These are phyloP conservation scores for Malurus melanocephalus DNA, from an alignment of 2,113 vertebrate genomes.

Conservation along the genomic window DNA sequence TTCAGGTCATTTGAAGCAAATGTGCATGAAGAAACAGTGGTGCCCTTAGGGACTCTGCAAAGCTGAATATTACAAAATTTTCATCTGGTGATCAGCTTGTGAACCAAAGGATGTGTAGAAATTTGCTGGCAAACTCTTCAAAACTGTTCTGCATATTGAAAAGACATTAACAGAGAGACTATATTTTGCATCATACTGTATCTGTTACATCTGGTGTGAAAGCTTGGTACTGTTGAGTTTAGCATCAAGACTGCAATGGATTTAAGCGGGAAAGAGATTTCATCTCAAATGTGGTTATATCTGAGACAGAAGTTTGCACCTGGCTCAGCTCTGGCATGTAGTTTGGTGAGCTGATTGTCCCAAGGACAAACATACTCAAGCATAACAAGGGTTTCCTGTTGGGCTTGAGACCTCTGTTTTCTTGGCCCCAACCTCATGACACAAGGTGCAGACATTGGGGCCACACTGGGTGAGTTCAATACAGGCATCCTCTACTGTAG, in stretches of 20 bases:
- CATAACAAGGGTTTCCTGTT: neutral
- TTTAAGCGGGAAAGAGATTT: neutral
- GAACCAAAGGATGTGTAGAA: conserved; percentile 48
- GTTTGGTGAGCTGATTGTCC: neutral
- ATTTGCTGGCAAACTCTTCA: conserved; percentile 59
- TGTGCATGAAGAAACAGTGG: neutral
- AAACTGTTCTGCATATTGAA: conserved; percentile 28
- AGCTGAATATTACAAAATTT: conserved; percentile 49
- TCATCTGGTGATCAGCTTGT: conserved; percentile 52
- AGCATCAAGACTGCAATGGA: neutral
- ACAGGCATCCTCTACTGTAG: neutral
- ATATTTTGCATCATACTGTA: neutral
- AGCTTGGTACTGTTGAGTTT: neutral
- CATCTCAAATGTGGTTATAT: neutral
- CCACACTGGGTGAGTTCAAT: neutral
- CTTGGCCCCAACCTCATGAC: neutral
- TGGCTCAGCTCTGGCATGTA: neutral
- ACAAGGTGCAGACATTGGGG: neutral
- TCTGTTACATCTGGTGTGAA: conserved; percentile 15
- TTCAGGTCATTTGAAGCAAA: conserved; percentile 10
- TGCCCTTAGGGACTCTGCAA: conserved; percentile 9
- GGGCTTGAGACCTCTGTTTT: neutral
- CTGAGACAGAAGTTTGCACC: neutral
- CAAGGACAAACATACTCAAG: neutral
- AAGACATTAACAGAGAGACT: conserved; percentile 12